These are phyloP conservation scores for Pandemis cinnamomeana DNA, from an alignment of 2,888 invertebrate genomes.

Conservation along the genomic window DNA sequence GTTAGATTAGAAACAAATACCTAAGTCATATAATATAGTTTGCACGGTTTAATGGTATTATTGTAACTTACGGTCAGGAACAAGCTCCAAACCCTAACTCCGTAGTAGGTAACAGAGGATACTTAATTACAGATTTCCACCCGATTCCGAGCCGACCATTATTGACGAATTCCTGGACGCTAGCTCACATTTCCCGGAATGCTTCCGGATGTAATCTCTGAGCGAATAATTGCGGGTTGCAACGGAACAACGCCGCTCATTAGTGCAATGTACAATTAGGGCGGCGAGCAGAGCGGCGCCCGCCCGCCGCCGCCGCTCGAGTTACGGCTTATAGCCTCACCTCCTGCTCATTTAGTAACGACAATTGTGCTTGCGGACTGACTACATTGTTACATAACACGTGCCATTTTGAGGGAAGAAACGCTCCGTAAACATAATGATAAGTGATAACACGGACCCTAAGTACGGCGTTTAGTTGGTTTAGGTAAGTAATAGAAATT, in stretches of 20 bases:
- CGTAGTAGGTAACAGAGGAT: neutral
- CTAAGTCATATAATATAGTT: too few species aligned
- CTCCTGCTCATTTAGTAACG: constrained; percentile 44
- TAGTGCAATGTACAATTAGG: constrained; percentile 83
- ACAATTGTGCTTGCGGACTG: constrained; percentile 49
- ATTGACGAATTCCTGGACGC: constrained; percentile 38
- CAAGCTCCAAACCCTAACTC: too few species aligned
- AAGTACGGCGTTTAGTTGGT: too few species aligned
- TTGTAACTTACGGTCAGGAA: too few species aligned
- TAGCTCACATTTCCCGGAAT: constrained; percentile 69
- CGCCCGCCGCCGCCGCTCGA: constrained; percentile 37
- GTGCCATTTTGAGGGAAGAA: constrained; percentile 27
- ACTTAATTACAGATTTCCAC: constrained; percentile 8
- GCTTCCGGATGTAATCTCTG: constrained; percentile 74
- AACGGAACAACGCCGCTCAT: constrained; percentile 80
- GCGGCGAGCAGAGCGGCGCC: constrained; percentile 58
- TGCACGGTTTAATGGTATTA: too few species aligned
- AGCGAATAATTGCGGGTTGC: constrained; percentile 78
- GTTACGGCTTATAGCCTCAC: constrained; percentile 40
- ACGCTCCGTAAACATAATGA: neutral
- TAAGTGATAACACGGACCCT: too few species aligned
- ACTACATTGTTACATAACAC: constrained; percentile 27
- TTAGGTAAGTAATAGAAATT: too few species aligned
- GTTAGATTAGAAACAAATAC: too few species aligned
- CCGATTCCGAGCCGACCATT: neutral